Evolutionary conservation across 1,140 invertebrate genomes (phyloP).

Genomic region (honey bee (Apis mellifera)): Amel_HAv3.1 CM009941.2:15905001-15905500

Average conservation of each 20-base stretch:
- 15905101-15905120: constrained; percentile 73
- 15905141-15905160: too few species aligned
- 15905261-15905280: background rate
- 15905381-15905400: too few species aligned
- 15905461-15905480: background rate
- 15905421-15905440: too few species aligned
- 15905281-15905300: constrained; percentile 26
- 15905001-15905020: constrained; percentile 48
- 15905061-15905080: constrained; percentile 65
- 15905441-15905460: background rate
- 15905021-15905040: constrained; percentile 37
- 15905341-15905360: background rate
- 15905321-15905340: constrained; percentile 6
- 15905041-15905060: constrained; percentile 47
- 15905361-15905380: constrained; percentile 4
- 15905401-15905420: too few species aligned
- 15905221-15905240: too few species aligned
- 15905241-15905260: too few species aligned
- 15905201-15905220: too few species aligned
- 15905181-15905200: too few species aligned
- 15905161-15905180: too few species aligned
- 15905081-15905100: constrained; percentile 59
- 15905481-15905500: constrained; percentile 65
- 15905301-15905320: constrained; percentile 51
- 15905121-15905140: constrained; percentile 69